Conservation (phyloP, 2,888 invertebrate species). For the Drosophila koepferae region DNA sequence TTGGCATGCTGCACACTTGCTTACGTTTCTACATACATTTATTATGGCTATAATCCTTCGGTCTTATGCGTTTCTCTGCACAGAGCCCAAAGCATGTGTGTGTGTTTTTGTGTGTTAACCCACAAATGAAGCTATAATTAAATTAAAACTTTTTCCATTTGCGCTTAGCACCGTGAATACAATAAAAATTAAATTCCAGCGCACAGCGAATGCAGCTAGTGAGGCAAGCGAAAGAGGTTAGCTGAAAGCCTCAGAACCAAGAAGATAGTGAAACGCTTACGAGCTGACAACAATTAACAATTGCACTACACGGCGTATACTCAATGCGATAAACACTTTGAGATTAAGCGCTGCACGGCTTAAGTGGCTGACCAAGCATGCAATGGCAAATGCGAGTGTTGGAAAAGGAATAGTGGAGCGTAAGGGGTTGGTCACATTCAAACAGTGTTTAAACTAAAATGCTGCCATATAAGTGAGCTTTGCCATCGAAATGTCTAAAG, state of each 20-base stretch:
- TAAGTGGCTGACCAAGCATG: slow-evolving; percentile 36
- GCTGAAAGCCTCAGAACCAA: slow-evolving; percentile 14
- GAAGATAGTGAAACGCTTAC: slow-evolving; percentile 14
- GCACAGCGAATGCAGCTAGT: slow-evolving; percentile 33
- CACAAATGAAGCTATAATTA: slow-evolving; percentile 75
- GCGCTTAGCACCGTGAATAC: slow-evolving; percentile 16
- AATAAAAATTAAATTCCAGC: slow-evolving; percentile 43
- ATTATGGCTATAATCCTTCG: slow-evolving; percentile 69
- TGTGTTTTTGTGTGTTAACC: neutral
- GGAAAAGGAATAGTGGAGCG: neutral
- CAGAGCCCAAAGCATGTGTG: slow-evolving; percentile 31
- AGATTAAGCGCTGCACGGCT: slow-evolving; percentile 55
- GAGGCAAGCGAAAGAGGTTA: slow-evolving; percentile 33
- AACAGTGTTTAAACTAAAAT: neutral
- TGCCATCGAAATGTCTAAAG: neutral
- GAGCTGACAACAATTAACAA: slow-evolving; percentile 31
- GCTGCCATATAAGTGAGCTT: slow-evolving; percentile 11
- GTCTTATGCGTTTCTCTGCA: slow-evolving; percentile 59
- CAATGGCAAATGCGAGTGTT: slow-evolving; percentile 11
- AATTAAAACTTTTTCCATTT: slow-evolving; percentile 74
- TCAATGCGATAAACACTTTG: slow-evolving; percentile 64
- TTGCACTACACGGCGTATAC: slow-evolving; percentile 60
- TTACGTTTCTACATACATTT: slow-evolving; percentile 64
- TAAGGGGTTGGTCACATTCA: neutral
- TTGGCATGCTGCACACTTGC: slow-evolving; percentile 52